Evolutionary conservation across 2,888 invertebrate genomes (phyloP).

Genomic region (Phengaris alcon): DNA sequence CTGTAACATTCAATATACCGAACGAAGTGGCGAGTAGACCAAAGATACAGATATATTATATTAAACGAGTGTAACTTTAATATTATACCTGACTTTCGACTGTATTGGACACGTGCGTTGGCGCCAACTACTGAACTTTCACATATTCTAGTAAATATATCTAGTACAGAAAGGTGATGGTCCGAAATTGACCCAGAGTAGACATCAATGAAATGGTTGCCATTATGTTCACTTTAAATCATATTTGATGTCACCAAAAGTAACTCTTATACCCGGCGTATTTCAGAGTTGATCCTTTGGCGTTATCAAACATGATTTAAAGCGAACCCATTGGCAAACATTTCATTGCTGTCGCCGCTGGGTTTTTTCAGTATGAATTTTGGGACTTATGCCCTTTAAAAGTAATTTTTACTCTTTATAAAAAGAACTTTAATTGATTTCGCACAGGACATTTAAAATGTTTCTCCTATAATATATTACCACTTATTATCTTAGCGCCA

Average conservation of each 20-base stretch:
- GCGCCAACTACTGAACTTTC: conserved; percentile 36
- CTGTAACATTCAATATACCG: conserved; percentile 68
- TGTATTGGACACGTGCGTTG: conserved; percentile 54
- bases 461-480: neutral
- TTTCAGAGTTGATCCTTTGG: too few relatives aligned
- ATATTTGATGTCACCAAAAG: too few relatives aligned
- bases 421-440: neutral
- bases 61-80: conserved; percentile 58
- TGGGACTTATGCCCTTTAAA: neutral
- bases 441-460: neutral
- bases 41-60: conserved; percentile 76
- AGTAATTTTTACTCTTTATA: neutral
- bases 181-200: too few relatives aligned
- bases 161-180: neutral
- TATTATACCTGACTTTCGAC: conserved; percentile 60
- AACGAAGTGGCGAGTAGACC: conserved; percentile 72
- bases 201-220: too few relatives aligned
- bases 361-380: too few relatives aligned
- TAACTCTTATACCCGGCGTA: too few relatives aligned
- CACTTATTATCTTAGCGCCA: conserved; percentile 1
- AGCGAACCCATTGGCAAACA: too few relatives aligned
- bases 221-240: too few relatives aligned
- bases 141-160: neutral
- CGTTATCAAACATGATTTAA: too few relatives aligned
- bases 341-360: too few relatives aligned